These are phyloP conservation scores for Brachypodius melanocephalos DNA, from an alignment of 2,113 vertebrate species.

Conservation along the genomic window DNA sequence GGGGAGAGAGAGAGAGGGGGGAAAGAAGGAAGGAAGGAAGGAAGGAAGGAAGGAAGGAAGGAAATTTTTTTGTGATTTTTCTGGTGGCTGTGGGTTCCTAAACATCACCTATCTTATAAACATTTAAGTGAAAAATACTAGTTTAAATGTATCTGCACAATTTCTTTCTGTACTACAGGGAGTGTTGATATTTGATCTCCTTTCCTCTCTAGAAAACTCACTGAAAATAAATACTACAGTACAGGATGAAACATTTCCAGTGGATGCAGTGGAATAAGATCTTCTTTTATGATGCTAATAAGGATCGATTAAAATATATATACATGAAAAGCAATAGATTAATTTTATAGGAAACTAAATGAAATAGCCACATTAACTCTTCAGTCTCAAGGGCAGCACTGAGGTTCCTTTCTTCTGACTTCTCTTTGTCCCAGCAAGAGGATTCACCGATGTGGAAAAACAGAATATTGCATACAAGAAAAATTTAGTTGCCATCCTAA, in stretches of 20 bases:
- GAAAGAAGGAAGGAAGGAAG: neutral
- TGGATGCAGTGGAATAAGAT: neutral
- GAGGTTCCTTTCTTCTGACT: neutral
- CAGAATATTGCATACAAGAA: neutral
- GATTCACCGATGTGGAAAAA: neutral
- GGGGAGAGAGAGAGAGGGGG: too few relatives aligned
- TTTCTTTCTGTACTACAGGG: neutral
- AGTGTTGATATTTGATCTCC: neutral
- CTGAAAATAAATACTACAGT: neutral
- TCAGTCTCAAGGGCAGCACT: neutral
- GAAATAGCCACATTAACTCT: neutral
- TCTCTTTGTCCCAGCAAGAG: accelerated
- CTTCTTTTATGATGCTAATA: neutral
- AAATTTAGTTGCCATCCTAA: neutral
- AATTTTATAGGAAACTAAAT: neutral
- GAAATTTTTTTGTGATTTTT: neutral
- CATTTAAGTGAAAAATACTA: neutral
- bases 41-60: neutral
- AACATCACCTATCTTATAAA: neutral
- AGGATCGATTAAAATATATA: neutral
- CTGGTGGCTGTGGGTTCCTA: neutral
- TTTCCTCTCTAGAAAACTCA: neutral
- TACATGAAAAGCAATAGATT: neutral
- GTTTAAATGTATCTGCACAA: neutral
- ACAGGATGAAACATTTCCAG: neutral